phyloP scores from a whole-genome alignment of 2,888 invertebrate species.

The Pterobdella sp. region DNA sequence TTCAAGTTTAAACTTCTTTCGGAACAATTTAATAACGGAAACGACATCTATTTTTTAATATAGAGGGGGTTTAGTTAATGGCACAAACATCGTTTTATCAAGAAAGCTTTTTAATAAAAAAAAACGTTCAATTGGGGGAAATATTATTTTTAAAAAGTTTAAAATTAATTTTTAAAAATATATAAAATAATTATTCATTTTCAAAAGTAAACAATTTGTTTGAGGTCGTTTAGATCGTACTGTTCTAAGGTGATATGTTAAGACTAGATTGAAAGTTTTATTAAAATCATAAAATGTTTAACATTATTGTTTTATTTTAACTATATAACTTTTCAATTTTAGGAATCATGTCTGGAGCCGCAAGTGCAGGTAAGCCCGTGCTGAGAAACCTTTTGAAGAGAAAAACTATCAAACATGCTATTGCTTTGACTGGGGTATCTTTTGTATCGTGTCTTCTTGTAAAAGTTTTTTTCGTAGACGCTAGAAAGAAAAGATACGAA shows the following conservation, averaged over 20 bases:
- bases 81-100: neutral
- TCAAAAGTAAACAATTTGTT: too few species aligned
- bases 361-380: slow-evolving; percentile 7
- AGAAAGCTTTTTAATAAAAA: too few species aligned
- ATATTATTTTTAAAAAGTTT: neutral
- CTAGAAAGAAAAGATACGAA: slow-evolving; percentile 11
- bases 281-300: too few species aligned
- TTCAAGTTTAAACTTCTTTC: slow-evolving; percentile 10
- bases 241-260: too few species aligned
- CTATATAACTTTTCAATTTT: neutral
- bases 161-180: too few species aligned
- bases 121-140: neutral
- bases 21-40: slow-evolving; percentile 10
- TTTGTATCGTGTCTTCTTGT: too few species aligned
- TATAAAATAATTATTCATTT: too few species aligned
- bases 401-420: neutral
- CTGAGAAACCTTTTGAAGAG: slow-evolving; percentile 18
- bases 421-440: neutral
- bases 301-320: neutral
- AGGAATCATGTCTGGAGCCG: slow-evolving; percentile 4
- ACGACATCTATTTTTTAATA: slow-evolving; percentile 3
- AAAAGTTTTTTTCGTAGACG: slow-evolving; percentile 15
- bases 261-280: too few species aligned
- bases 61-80: slow-evolving; percentile 3
- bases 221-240: too few species aligned